Conservation (phyloP, 2,888 invertebrate species). For the Philereme vetulata region DNA sequence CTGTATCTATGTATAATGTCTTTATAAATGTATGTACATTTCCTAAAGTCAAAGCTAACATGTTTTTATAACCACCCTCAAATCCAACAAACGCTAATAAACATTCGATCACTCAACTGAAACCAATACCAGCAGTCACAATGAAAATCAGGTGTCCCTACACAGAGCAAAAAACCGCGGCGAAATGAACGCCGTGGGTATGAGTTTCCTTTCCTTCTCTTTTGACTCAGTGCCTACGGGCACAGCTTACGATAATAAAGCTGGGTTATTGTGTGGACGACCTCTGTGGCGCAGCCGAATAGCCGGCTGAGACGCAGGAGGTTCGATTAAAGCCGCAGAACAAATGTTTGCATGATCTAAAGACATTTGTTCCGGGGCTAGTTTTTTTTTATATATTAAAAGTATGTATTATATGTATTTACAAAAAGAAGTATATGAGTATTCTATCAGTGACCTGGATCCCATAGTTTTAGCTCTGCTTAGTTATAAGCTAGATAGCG, state of each 20-base stretch:
- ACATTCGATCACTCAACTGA: conserved; percentile 23
- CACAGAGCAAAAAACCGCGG: conserved; percentile 9
- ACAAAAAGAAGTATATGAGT: no score
- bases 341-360: no score
- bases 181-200: conserved; percentile 22
- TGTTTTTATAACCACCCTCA: neutral
- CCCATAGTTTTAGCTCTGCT: no score
- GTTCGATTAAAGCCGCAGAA: no score
- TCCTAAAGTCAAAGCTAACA: neutral
- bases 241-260: conserved; percentile 1
- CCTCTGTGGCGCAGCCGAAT: neutral
- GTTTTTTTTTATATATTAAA: no score
- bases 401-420: no score
- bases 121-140: conserved; percentile 21
- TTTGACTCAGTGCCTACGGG: conserved; percentile 19
- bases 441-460: no score
- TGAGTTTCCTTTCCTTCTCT: conserved; percentile 19
- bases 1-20: no score
- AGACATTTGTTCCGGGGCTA: no score
- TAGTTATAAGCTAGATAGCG: no score
- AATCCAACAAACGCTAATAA: conserved; percentile 23
- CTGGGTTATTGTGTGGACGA: neutral
- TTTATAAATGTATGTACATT: no score
- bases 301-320: no score
- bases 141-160: conserved; percentile 24